Evolutionary conservation across 2,888 invertebrate genomes (phyloP), one percentile per base, ranked within the genome.

Genomic region (Rhamphomyia laevipes): DNA sequence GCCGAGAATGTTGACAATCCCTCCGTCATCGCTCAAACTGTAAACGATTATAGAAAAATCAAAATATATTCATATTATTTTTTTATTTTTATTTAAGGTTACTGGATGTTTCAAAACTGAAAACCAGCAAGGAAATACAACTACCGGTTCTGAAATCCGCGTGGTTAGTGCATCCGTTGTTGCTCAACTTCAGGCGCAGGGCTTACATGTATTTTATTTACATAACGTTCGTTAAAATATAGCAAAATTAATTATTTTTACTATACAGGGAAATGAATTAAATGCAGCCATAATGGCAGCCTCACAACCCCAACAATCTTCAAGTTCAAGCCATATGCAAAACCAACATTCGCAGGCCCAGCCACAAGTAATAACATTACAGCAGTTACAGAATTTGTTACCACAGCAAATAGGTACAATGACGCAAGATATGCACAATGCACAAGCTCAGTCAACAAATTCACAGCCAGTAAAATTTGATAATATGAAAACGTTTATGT

Each of bases 261-360:
- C 3, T 6, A 6, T 21, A 6, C 13, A 35, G 35, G 35, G 35
- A 5, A 35, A 35, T 27, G 57, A 59, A 51, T 51, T 59, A 30
- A 58, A 59, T 54, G 57, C 57, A 23, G 59, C 59, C n/a, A 58
- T 59, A 42, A 54, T 59, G 51, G 55, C 57, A 33, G 56, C 57
- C 18, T 57, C 59, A n/a, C 58, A 58, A 48, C 59, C 57, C 16
- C 56, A 53, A 49, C 48, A 45, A 23, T n/a, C 15, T 7, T 10
- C n/a, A 23, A 15, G 12, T 12, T 6, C 9, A 21, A 54, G 51
- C 43, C 54, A 55, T 43, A 55, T 51, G 37, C 50, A 48, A 30
- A 51, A 50, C 27, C 44, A 48, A 33, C 43, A 43, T 47, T 13
- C 43, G 49, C 37, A 54, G 46, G n/a, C n/a, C 38, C 56, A 56